Evolutionary conservation across 1,140 invertebrate genomes (phyloP).

Genomic region (Cotesia glomerata): DNA sequence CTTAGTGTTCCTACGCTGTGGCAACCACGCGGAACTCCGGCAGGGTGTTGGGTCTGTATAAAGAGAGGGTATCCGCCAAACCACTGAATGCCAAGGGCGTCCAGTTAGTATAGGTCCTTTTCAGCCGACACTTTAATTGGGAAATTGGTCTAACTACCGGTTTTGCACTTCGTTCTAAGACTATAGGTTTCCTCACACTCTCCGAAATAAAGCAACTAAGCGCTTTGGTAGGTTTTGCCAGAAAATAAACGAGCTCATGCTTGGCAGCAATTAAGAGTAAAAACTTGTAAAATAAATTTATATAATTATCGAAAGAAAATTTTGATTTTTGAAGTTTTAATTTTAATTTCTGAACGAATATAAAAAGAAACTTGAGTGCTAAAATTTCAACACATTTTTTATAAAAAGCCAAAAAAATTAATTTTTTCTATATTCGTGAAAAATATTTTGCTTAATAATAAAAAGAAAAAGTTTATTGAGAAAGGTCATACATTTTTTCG

Average conservation of each 20-base stretch:
- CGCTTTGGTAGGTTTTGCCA: not conserved
- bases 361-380: no score
- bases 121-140: slow-evolving; percentile 51
- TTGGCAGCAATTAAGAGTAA: not conserved
- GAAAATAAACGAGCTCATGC: not conserved
- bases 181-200: not conserved
- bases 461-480: no score
- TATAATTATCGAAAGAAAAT: no score
- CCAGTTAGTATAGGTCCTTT: slow-evolving; percentile 44
- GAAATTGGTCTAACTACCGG: slow-evolving; percentile 41
- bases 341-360: no score
- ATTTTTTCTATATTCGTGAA: no score
- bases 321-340: no score
- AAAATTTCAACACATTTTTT: no score
- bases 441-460: no score
- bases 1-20: slow-evolving; percentile 41
- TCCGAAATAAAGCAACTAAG: not conserved
- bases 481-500: no score
- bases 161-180: slow-evolving; percentile 19
- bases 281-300: no score
- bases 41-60: slow-evolving; percentile 23
- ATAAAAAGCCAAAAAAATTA: no score
- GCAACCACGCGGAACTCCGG: slow-evolving; percentile 39
- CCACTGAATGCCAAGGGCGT: slow-evolving; percentile 33
- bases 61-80: not conserved